These are phyloP conservation scores for Lophura nycthemera DNA, from an alignment of 2,113 vertebrate species.

Conservation along the genomic window DNA sequence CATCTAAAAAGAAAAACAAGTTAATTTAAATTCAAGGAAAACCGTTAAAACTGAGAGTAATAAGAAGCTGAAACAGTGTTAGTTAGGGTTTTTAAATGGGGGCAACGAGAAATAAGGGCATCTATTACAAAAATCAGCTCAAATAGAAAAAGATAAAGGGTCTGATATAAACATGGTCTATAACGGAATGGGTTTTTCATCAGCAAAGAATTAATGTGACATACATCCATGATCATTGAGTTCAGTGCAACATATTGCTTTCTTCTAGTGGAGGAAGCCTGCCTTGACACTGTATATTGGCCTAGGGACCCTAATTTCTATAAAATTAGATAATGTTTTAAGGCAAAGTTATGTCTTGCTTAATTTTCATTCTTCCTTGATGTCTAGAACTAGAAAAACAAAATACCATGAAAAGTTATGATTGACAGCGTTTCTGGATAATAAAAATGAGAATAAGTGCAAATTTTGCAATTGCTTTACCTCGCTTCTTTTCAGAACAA, in stretches of 20 bases:
- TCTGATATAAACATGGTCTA: background rate
- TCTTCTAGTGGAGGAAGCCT: background rate
- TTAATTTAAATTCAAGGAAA: background rate
- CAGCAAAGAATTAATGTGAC: background rate
- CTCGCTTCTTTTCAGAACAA: background rate
- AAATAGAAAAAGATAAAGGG: background rate
- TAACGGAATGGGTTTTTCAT: background rate
- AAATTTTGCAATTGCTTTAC: background rate
- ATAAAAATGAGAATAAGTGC: background rate
- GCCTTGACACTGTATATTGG: background rate
- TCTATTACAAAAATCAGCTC: background rate
- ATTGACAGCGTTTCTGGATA: background rate
- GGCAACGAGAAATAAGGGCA: background rate
- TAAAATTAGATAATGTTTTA: background rate
- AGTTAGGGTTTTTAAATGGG: background rate
- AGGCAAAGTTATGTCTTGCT: background rate
- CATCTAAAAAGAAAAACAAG: background rate
- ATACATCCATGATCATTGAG: background rate
- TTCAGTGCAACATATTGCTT: background rate
- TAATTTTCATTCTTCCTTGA: background rate
- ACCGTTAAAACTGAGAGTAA: background rate
- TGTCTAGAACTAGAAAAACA: background rate
- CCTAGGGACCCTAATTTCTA: background rate
- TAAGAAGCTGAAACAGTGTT: background rate
- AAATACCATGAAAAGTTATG: background rate